Evolutionary conservation across 2,113 vertebrate genomes (phyloP).

Genomic region (Barnardius zonarius): DNA sequence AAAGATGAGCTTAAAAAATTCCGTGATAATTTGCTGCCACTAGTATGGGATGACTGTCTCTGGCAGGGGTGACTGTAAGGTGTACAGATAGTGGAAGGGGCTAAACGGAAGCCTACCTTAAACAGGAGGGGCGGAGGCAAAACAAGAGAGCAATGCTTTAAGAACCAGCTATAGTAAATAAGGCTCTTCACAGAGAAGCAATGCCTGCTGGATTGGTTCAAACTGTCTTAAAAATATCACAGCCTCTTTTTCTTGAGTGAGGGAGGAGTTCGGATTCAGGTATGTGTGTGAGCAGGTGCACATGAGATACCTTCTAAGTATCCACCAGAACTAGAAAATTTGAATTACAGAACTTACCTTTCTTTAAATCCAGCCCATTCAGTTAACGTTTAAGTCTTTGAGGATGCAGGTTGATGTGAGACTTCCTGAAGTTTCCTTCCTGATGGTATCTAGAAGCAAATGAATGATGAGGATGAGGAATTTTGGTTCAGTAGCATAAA

Average conservation of each 20-base stretch:
- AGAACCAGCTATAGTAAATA: neutral
- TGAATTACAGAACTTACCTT: neutral
- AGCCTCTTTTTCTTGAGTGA: neutral
- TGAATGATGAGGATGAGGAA: neutral
- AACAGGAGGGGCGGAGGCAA: neutral
- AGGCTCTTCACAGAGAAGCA: neutral
- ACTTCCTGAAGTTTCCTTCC: neutral
- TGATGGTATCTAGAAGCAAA: neutral
- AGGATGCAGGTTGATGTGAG: neutral
- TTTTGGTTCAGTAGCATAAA: neutral
- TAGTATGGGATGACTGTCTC: neutral
- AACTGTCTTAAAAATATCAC: neutral
- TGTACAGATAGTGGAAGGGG: neutral
- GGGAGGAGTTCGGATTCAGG: neutral
- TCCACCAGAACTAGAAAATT: neutral
- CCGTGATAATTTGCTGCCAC: neutral
- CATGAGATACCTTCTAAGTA: rapidly evolving
- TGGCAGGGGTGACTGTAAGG: neutral
- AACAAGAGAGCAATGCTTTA: neutral
- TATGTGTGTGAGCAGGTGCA: neutral
- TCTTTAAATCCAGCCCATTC: neutral
- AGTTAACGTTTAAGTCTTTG: neutral
- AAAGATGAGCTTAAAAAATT: neutral
- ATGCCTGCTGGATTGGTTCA: neutral
- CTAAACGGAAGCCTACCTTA: neutral